These are phyloP conservation scores for rat (Rattus norvegicus) DNA, from an alignment of 2,113 vertebrate genomes.

Conservation along the genomic window DNA sequence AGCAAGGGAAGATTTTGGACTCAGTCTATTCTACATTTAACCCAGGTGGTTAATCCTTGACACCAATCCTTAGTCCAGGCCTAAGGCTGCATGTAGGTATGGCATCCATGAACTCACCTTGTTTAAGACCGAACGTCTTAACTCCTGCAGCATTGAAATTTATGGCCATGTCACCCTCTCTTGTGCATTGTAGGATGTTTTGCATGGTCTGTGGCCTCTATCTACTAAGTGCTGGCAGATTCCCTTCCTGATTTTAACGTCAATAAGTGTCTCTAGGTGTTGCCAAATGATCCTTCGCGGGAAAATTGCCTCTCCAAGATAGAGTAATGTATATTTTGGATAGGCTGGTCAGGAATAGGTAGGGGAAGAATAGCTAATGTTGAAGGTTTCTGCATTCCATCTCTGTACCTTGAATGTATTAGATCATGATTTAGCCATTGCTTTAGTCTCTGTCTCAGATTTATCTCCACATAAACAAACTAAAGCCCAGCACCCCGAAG, in stretches of 20 bases:
- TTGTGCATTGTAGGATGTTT: accelerated
- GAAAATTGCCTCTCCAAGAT: neutral
- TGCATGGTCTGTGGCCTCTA: neutral
- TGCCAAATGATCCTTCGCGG: neutral
- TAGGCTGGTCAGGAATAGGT: neutral
- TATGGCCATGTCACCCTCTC: neutral
- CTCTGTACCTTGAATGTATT: slow-evolving; percentile 32
- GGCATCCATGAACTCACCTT: neutral
- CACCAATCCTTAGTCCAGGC: neutral
- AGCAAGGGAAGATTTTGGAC: neutral
- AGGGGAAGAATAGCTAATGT: neutral
- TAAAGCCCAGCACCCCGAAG: slow-evolving; percentile 3
- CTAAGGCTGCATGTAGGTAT: no score
- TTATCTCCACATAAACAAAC: slow-evolving; percentile 57
- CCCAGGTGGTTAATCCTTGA: neutral
- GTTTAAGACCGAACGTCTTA: neutral
- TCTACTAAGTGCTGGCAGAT: no score
- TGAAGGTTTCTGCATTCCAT: neutral
- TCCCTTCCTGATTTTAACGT: neutral
- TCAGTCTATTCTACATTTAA: neutral
- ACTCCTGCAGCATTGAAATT: accelerated
- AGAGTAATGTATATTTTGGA: neutral
- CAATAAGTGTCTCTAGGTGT: neutral
- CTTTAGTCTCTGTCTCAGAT: slow-evolving; percentile 32
- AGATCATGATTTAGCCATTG: slow-evolving; percentile 45